Percentiles rank a stretch among this genome's conserved stretches.
Evolutionary conservation across 30 jellyfish, hydroid and myxozoan genomes (phyloP).

Genomic region (Aurelia aurita): DNA sequence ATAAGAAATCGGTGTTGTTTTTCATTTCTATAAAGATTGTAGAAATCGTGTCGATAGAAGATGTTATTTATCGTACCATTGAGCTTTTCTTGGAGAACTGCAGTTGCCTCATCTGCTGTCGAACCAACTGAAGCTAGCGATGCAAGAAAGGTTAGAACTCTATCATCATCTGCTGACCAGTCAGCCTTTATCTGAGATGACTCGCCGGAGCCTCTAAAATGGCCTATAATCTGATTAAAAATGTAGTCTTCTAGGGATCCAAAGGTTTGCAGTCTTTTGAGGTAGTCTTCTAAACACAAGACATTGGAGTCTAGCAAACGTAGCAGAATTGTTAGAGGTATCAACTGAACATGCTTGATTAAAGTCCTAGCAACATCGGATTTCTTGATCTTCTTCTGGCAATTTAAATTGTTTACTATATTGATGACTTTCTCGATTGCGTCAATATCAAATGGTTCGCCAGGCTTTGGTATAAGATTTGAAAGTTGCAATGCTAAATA

Average conservation of each 20-base stretch:
- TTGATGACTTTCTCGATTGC: conserved; percentile 24
- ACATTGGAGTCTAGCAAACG: conserved; percentile 7
- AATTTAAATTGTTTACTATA: background rate
- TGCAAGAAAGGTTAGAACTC: background rate
- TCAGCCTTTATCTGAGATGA: no score
- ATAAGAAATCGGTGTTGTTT: background rate
- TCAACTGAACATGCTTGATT: background rate
- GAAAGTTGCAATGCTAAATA: background rate
- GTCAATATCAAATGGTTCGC: background rate
- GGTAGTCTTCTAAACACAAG: conserved; percentile 9
- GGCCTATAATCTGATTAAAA: background rate
- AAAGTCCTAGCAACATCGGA: conserved; percentile 5
- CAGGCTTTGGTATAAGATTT: background rate
- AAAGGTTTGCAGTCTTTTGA: background rate
- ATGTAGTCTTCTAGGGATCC: background rate
- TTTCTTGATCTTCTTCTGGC: background rate
- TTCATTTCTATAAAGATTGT: background rate
- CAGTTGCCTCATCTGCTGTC: background rate
- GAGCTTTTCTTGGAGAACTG: background rate
- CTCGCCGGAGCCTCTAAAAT: background rate
- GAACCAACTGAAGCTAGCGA: background rate
- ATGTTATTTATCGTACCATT: conserved; percentile 1
- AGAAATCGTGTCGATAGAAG: conserved; percentile 9
- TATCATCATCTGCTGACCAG: background rate
- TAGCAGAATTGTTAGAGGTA: conserved; percentile 17